A percentile compares a stretch with the other conserved stretches of the same genome.
These are phyloP conservation scores for Caerostris darwini DNA, from an alignment of 1,140 invertebrate species.

Conservation along the genomic window DNA sequence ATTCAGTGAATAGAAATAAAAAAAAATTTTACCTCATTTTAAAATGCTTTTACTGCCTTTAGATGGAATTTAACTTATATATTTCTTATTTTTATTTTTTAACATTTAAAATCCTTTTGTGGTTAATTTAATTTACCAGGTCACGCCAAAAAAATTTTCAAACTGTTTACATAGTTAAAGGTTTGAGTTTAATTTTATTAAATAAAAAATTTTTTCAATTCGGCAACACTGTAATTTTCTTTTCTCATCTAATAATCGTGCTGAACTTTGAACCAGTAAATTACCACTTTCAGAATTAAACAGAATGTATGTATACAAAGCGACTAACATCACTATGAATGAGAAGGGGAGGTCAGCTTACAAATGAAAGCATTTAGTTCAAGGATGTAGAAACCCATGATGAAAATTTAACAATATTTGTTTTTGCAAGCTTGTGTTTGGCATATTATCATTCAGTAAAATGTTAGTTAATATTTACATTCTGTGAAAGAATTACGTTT, in stretches of 20 bases:
- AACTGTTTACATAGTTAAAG: background rate
- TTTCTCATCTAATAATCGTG: background rate
- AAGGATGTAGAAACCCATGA: background rate
- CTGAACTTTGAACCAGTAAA: background rate
- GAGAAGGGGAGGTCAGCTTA: background rate
- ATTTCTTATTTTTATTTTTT: too few relatives aligned
- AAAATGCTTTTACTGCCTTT: too few relatives aligned
- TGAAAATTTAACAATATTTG: background rate
- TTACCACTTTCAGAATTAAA: background rate
- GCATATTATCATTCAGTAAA: background rate
- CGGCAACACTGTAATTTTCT: background rate
- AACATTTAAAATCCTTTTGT: too few relatives aligned
- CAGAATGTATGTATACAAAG: background rate
- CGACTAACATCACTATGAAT: background rate
- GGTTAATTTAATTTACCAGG: background rate
- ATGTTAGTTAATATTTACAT: background rate
- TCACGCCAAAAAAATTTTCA: background rate
- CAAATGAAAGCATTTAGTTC: background rate
- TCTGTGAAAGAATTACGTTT: too few relatives aligned
- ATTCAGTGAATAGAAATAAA: too few relatives aligned
- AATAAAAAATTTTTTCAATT: background rate
- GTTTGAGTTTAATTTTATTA: background rate
- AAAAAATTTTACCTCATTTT: too few relatives aligned
- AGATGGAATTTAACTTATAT: too few relatives aligned
- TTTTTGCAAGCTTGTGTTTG: background rate